A percentile compares a stretch with the other conserved stretches of the same genome.
These are phyloP conservation scores for Drosophila dives DNA, from an alignment of 2,888 invertebrate genomes.

Conservation along the genomic window DNA sequence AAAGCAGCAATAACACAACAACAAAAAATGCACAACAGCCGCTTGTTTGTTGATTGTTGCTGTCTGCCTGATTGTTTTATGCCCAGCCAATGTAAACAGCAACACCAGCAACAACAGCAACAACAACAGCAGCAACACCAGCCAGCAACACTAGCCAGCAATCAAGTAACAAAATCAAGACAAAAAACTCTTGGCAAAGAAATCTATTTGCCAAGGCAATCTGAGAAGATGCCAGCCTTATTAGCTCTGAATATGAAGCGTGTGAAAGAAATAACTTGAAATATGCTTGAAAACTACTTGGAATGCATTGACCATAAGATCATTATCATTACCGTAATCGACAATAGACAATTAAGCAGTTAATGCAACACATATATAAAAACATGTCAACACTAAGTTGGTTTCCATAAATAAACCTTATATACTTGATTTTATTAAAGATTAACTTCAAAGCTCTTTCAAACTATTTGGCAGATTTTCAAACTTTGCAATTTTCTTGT, in stretches of 20 bases:
- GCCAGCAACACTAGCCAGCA: constrained; percentile 18
- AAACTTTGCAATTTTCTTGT: neutral
- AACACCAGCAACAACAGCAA: constrained; percentile 13
- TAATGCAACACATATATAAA: neutral
- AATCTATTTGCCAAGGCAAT: constrained; percentile 50
- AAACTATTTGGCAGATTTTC: neutral
- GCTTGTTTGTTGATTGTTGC: constrained; percentile 38
- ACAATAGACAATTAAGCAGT: neutral
- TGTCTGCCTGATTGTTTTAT: constrained; percentile 57
- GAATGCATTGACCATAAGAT: neutral
- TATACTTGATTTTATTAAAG: neutral
- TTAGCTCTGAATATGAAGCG: constrained; percentile 28
- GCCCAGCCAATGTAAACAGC: constrained; percentile 56
- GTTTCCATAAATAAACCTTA: neutral
- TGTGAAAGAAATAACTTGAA: constrained; percentile 37
- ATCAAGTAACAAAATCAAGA: constrained; percentile 21
- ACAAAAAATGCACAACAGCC: constrained; percentile 40
- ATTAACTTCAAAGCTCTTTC: neutral
- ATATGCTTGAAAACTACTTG: constrained; percentile 5
- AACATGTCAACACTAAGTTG: neutral
- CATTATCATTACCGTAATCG: constrained; percentile 17
- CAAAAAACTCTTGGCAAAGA: constrained; percentile 43
- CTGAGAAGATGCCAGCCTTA: constrained; percentile 7
- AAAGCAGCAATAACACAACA: constrained; percentile 19
- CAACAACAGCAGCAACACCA: constrained; percentile 17